Base-by-base conservation (phyloP, 2,888 invertebrate genomes). In the Lasioglossum leucozonium region DNA sequence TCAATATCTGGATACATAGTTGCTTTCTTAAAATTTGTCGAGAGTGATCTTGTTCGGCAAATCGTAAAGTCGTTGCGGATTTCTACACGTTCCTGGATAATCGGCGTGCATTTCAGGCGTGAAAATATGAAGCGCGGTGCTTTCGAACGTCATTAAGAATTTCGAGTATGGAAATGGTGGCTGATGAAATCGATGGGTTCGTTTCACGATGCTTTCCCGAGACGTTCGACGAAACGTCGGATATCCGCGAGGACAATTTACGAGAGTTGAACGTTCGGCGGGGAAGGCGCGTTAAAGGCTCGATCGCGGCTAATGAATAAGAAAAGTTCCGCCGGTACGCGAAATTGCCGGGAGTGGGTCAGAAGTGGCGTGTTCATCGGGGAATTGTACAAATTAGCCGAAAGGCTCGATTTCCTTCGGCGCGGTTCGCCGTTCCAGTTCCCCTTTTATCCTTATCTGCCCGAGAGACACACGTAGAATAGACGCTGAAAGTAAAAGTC, bases 401-500 rank as follows among this genome's bases (percentile, higher is more conserved):
- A 51, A 67, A 77, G 65, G 58, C 67, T 65, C 51, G 58, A 37
- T 62, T 69, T 42, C 34, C 77, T 51, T 0, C 74, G 34, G 73
- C 58, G 22, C 30, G 62, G 69, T 86, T 40, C 77, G 73, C 67
- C 76, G 85, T 85, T 89, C 88, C 79, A 88, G 87, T 85, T 87
- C 5, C 77, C 81, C 75, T 85, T n/a, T 86, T 84, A 81, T 86
- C 88, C 87, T 87, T 88, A 89, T 89, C 88, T 77, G 76, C 30
- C 73, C 55, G 18, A 65, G 51, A 74, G 79, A 74, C 80, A 82
- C 78, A 81, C 87, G 88, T 87, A 88, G 88, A 92, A 91, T 91
- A 89, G 88, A 86, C 89, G 86, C 82, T 90, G 92, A 92, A 92
- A 92, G 92, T 92, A 92, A 93, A 93, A 93, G 92, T 93, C 88